These are phyloP conservation scores for Lycaon pictus DNA, from an alignment of 2,113 vertebrate species.

Conservation along the genomic window DNA sequence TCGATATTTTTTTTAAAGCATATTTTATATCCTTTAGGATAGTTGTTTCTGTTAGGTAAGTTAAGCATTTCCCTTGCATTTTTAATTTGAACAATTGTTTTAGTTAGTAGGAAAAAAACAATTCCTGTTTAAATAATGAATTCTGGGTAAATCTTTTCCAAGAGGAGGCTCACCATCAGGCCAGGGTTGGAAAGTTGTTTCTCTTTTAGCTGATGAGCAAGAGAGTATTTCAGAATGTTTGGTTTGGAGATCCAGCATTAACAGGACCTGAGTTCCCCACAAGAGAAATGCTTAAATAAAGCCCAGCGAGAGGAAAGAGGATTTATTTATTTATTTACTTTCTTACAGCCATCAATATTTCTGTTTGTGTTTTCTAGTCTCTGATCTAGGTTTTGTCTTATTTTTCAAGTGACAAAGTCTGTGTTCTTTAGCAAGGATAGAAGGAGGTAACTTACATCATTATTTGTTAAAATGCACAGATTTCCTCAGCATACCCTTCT, in stretches of 20 bases:
- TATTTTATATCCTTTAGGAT: slow-evolving; percentile 38
- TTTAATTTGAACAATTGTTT: slow-evolving; percentile 66
- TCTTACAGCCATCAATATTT: neutral
- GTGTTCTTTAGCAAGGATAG: slow-evolving; percentile 41
- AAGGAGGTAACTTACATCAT: slow-evolving; percentile 27
- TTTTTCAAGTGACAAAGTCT: slow-evolving; percentile 13
- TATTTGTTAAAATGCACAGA: slow-evolving; percentile 67
- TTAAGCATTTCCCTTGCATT: slow-evolving; percentile 40
- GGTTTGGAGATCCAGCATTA: neutral
- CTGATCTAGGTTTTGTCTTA: neutral
- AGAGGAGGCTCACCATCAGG: neutral
- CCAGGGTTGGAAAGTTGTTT: neutral
- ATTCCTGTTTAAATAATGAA: slow-evolving; percentile 67
- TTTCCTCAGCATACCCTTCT: neutral
- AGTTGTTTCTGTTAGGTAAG: slow-evolving; percentile 22
- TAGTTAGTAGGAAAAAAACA: neutral
- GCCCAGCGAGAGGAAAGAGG: neutral
- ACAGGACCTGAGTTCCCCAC: neutral
- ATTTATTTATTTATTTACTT: neutral
- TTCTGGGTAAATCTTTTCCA: slow-evolving; percentile 2
- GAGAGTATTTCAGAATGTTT: neutral
- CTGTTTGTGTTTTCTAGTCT: neutral
- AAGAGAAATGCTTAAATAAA: neutral
- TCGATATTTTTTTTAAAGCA: neutral
- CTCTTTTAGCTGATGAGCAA: slow-evolving; percentile 22